Evolutionary conservation across 2,888 invertebrate species (phyloP).

Genomic region (Yponomeuta plumbellus): DNA sequence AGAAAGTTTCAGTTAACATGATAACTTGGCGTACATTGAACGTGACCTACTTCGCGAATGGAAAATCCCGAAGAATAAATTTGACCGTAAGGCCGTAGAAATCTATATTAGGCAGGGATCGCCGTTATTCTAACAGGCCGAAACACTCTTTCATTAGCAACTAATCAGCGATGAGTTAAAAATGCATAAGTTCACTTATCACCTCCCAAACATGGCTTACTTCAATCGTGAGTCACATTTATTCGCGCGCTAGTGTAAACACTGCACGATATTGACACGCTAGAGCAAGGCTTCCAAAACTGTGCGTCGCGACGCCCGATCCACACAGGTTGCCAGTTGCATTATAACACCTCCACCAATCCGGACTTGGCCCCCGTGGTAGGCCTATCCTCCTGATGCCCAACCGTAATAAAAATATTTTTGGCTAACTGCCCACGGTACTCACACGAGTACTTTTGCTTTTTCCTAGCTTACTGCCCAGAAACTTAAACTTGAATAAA

Average conservation of each 20-base stretch:
- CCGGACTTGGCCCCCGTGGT: no score
- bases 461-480: no score
- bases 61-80: background rate
- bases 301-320: no score
- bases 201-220: conserved; percentile 23
- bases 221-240: conserved; percentile 21
- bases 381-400: no score
- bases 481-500: no score
- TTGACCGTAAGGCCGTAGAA: background rate
- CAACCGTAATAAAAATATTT: no score
- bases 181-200: conserved; percentile 25
- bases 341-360: no score
- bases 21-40: background rate
- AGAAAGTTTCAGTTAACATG: background rate
- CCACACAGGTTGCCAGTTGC: no score
- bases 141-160: conserved; percentile 40
- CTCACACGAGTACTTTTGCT: no score
- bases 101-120: conserved; percentile 20
- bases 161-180: conserved; percentile 34
- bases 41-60: background rate
- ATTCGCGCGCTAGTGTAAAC: conserved; percentile 17
- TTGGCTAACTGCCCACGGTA: no score
- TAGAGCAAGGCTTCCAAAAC: no score
- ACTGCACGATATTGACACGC: conserved; percentile 23
- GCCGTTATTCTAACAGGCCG: conserved; percentile 45